phyloP scores from a whole-genome alignment of 2,888 invertebrate species.

The Clitarchus hookeri region DNA sequence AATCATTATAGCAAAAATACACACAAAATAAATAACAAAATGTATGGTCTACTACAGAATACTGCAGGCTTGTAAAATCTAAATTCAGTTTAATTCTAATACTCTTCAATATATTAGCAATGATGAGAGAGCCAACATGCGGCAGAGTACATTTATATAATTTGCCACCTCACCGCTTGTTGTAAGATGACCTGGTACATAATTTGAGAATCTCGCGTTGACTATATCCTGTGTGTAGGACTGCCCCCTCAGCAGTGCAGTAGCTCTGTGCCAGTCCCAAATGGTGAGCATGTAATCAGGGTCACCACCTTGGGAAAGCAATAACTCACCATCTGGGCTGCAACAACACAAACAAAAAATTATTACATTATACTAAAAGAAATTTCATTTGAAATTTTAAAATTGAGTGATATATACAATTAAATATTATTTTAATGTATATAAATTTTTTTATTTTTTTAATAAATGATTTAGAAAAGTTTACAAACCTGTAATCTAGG shows the following conservation, averaged over 20 bases:
- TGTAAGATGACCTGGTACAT: constrained; percentile 77
- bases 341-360: background rate
- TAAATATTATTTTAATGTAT: too few relatives aligned
- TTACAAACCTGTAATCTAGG: constrained; percentile 69
- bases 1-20: too few relatives aligned
- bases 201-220: constrained; percentile 79
- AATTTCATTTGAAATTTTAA: background rate
- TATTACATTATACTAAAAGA: background rate
- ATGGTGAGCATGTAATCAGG: constrained; percentile 88
- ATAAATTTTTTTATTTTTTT: background rate
- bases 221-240: constrained; percentile 83
- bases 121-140: background rate
- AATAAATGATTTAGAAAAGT: background rate
- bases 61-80: too few relatives aligned
- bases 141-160: too few relatives aligned
- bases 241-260: constrained; percentile 76
- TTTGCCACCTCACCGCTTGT: constrained; percentile 65
- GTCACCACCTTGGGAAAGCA: constrained; percentile 82
- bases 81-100: constrained; percentile 25
- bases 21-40: too few relatives aligned
- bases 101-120: background rate
- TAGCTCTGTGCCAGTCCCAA: constrained; percentile 83
- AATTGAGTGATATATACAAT: background rate
- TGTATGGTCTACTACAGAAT: too few relatives aligned
- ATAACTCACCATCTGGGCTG: constrained; percentile 77